These are phyloP conservation scores for Cheirogaleus major DNA, from an alignment of 2,797 vertebrate genomes.

Conservation along the genomic window DNA sequence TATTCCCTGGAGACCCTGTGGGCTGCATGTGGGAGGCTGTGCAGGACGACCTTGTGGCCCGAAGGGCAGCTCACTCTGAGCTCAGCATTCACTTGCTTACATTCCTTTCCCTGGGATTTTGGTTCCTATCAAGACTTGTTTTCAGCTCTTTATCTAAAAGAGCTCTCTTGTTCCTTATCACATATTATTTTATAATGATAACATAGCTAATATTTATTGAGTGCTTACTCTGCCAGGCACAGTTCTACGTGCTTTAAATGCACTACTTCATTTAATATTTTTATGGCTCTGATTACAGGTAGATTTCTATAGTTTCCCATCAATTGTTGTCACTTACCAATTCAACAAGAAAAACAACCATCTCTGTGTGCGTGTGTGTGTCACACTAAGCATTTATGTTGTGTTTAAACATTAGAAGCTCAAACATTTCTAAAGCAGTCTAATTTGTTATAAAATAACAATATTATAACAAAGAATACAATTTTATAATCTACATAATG, in stretches of 20 bases:
- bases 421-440: not conserved
- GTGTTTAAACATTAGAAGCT: not conserved
- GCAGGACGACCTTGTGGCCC: not conserved
- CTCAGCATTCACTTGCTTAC: not conserved
- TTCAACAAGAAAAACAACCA: not conserved
- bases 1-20: not conserved
- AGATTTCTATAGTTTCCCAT: not conserved
- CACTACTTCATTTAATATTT: not conserved
- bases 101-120: constrained; percentile 53
- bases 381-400: not conserved
- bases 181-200: constrained; percentile 9
- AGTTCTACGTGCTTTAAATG: not conserved
- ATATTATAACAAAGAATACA: not conserved
- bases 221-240: not conserved
- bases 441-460: not conserved
- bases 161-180: not conserved
- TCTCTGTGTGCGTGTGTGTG: not conserved
- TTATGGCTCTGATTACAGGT: not conserved
- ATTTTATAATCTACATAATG: not conserved
- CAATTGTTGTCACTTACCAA: not conserved
- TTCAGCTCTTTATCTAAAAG: not conserved
- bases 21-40: not conserved
- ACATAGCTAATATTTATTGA: not conserved
- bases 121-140: constrained; percentile 12
- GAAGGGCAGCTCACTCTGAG: not conserved